These are phyloP conservation scores for Scelioninae gen. 2 DNA, from an alignment of 2,888 invertebrate genomes.

Conservation along the genomic window DNA sequence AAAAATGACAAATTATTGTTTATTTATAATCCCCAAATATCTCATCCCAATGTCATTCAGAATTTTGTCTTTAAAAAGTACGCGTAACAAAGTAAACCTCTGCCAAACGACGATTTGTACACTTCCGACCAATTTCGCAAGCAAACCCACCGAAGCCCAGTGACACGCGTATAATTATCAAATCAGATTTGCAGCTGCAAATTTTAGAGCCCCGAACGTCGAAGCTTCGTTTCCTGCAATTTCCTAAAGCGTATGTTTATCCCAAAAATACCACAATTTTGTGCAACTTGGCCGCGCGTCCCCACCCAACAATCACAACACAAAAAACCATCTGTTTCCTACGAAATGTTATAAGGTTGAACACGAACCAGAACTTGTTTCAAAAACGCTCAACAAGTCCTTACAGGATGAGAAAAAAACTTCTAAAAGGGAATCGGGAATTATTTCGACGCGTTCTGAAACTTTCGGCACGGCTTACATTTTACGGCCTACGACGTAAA, in stretches of 20 bases:
- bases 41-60: too few species aligned
- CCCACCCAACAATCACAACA: slow-evolving; percentile 53
- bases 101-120: too few species aligned
- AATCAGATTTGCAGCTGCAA: slow-evolving; percentile 58
- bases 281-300: slow-evolving; percentile 37
- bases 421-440: slow-evolving; percentile 12
- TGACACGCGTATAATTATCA: slow-evolving; percentile 57
- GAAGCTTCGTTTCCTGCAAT: slow-evolving; percentile 54
- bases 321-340: slow-evolving; percentile 57
- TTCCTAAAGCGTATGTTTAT: slow-evolving; percentile 58
- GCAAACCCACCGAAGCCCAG: slow-evolving; percentile 33
- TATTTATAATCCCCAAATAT: too few species aligned
- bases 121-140: too few species aligned
- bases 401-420: slow-evolving; percentile 45
- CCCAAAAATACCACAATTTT: slow-evolving; percentile 57
- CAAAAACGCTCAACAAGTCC: slow-evolving; percentile 26
- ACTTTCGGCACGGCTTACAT: too few species aligned
- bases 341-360: slow-evolving; percentile 53
- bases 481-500: too few species aligned
- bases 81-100: too few species aligned
- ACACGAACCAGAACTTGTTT: slow-evolving; percentile 46
- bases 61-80: too few species aligned
- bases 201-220: slow-evolving; percentile 29
- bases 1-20: too few species aligned
- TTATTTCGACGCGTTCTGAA: slow-evolving; percentile 17